phyloP scores from a whole-genome alignment of 2,888 invertebrate species.

The Plagodis dolabraria region DNA sequence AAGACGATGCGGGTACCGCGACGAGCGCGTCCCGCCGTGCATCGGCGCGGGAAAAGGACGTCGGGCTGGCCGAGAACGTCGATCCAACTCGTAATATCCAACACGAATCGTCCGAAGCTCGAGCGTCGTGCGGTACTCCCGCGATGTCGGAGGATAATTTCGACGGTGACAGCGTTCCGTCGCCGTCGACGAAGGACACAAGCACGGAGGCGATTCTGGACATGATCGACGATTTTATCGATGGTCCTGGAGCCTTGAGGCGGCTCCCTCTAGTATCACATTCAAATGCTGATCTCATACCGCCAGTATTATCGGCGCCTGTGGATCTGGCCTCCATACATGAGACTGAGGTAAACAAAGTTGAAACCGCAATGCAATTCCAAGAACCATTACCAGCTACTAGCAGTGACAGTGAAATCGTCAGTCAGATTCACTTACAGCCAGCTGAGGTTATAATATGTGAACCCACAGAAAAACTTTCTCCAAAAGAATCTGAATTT shows the following conservation, averaged over 20 bases:
- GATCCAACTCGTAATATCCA: constrained; percentile 70
- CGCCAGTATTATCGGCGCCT: not conserved
- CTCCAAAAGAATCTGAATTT: too few relatives aligned
- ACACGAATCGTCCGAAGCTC: constrained; percentile 64
- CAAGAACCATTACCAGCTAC: constrained; percentile 40
- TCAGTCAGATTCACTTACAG: constrained; percentile 31
- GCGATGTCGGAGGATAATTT: constrained; percentile 78
- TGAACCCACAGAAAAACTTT: too few relatives aligned
- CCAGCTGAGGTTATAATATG: constrained; percentile 16
- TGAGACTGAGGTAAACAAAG: constrained; percentile 23
- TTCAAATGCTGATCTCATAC: constrained; percentile 10
- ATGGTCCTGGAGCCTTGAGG: constrained; percentile 76
- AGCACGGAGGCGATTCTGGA: constrained; percentile 82
- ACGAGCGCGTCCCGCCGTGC: constrained; percentile 81
- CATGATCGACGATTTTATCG: constrained; percentile 82
- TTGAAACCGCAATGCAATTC: constrained; percentile 31
- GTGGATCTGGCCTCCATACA: constrained; percentile 4
- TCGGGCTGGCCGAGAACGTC: constrained; percentile 72
- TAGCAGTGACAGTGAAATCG: constrained; percentile 51
- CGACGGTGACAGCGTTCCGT: constrained; percentile 78
- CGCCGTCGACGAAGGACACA: constrained; percentile 77
- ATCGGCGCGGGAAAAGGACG: constrained; percentile 83
- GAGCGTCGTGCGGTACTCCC: constrained; percentile 64
- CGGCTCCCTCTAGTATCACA: constrained; percentile 52
- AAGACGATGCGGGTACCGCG: constrained; percentile 84